Conservation (phyloP, 2,888 invertebrate genomes). For the Bellardia pandia region DNA sequence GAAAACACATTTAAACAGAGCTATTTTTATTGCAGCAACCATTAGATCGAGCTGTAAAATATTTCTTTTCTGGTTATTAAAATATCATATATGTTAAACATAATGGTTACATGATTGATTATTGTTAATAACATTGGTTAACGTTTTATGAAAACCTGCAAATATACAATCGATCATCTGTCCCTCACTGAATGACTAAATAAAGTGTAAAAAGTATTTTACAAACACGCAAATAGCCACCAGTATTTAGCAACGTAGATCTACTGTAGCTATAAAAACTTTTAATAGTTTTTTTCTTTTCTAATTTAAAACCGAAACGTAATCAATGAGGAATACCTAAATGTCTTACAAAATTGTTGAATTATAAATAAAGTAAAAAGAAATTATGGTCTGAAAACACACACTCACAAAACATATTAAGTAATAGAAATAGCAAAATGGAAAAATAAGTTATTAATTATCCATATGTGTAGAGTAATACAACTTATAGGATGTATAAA, state of each 20-base stretch:
- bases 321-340: slow-evolving; percentile 43
- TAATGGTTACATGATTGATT: slow-evolving; percentile 68
- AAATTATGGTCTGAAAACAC: neutral
- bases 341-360: slow-evolving; percentile 58
- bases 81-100: slow-evolving; percentile 31
- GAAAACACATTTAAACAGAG: slow-evolving; percentile 6
- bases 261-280: neutral
- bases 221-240: slow-evolving; percentile 54
- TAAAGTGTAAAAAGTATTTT: slow-evolving; percentile 19
- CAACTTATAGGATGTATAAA: neutral
- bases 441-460: neutral
- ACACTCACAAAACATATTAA: slow-evolving; percentile 4
- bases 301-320: slow-evolving; percentile 24
- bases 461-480: neutral
- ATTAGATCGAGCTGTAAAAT: neutral
- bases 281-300: slow-evolving; percentile 1
- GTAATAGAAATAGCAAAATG: slow-evolving; percentile 10
- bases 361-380: slow-evolving; percentile 7
- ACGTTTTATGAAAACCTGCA: neutral
- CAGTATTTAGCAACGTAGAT: slow-evolving; percentile 15
- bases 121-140: slow-evolving; percentile 41
- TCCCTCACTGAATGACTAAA: neutral
- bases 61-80: slow-evolving; percentile 41
- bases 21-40: slow-evolving; percentile 11
- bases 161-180: slow-evolving; percentile 25